These are phyloP conservation scores for Medauroidea extradentata DNA, from an alignment of 1,140 invertebrate genomes.

Conservation along the genomic window DNA sequence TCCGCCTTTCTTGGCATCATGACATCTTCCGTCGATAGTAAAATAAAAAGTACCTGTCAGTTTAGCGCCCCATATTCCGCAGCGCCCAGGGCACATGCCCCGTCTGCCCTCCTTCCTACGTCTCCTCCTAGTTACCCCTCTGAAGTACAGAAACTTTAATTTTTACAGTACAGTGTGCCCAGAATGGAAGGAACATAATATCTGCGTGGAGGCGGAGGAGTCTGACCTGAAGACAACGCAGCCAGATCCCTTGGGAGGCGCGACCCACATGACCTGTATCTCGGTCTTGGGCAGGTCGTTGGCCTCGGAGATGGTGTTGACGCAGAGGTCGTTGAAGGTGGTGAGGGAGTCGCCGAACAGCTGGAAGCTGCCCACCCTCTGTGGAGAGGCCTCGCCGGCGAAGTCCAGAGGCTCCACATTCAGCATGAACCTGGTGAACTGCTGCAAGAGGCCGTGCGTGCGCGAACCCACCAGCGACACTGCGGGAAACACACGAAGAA, in stretches of 20 bases:
- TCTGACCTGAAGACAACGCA: conserved; percentile 74
- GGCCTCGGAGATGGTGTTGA: conserved; percentile 78
- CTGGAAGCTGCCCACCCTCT: conserved; percentile 69
- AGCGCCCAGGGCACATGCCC: no score
- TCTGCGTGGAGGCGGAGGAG: no score
- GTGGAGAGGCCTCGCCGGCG: conserved; percentile 31
- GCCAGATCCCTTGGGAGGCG: conserved; percentile 74
- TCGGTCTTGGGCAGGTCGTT: conserved; percentile 77
- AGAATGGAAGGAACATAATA: no score
- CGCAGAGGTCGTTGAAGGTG: conserved; percentile 78
- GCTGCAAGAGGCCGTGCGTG: conserved; percentile 67
- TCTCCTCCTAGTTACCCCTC: no score
- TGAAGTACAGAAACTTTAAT: no score
- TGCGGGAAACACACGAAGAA: no score
- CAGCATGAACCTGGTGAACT: conserved; percentile 80
- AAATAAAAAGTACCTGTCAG: no score
- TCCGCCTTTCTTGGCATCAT: no score
- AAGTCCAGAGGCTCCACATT: conserved; percentile 38
- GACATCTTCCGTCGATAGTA: no score
- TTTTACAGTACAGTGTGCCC: no score
- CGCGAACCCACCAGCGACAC: conserved; percentile 70
- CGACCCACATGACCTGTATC: conserved; percentile 86
- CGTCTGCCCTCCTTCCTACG: no score
- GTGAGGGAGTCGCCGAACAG: conserved; percentile 74
- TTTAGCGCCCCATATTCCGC: no score